These are phyloP conservation scores for Apogon talboti DNA, from an alignment of 2,797 vertebrate species.

Conservation along the genomic window DNA sequence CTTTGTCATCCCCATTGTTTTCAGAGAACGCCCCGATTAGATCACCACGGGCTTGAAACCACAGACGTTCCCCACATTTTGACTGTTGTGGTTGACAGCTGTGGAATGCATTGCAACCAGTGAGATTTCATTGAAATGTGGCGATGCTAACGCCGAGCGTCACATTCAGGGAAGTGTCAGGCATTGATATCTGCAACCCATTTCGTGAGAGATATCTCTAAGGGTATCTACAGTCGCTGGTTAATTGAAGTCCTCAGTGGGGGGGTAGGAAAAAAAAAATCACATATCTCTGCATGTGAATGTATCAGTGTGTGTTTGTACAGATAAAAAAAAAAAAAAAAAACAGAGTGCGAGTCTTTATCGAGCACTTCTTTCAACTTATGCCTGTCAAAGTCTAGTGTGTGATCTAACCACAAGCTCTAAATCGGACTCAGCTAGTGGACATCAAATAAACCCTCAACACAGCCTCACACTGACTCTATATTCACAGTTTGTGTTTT, in stretches of 20 bases:
- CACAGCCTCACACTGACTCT: constrained; percentile 9
- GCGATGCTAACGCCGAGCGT: not conserved
- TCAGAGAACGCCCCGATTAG: constrained; percentile 13
- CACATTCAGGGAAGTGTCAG: not conserved
- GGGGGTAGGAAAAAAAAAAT: constrained; percentile 1
- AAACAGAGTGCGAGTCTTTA: constrained; percentile 7
- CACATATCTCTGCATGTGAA: not conserved
- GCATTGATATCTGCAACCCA: not conserved
- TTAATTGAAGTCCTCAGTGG: not conserved
- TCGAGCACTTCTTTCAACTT: not conserved
- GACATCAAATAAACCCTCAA: constrained; percentile 13
- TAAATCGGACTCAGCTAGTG: constrained; percentile 10
- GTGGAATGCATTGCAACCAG: constrained; percentile 11
- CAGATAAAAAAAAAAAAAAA: not conserved
- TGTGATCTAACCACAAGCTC: constrained; percentile 23
- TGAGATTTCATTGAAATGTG: constrained; percentile 19
- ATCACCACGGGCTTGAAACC: constrained; percentile 34
- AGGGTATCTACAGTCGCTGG: not conserved
- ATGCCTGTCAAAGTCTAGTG: constrained; percentile 32
- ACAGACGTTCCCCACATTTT: not conserved
- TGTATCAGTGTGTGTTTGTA: not conserved
- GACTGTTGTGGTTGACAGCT: constrained; percentile 18
- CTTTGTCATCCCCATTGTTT: constrained; percentile 36
- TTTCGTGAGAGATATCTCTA: not conserved
- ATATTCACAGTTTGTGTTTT: constrained; percentile 23